Evolutionary conservation across 2,797 vertebrate genomes (phyloP), one percentile per base, ranked within the genome.

Genomic region (Eurystomus glaucurus): DNA sequence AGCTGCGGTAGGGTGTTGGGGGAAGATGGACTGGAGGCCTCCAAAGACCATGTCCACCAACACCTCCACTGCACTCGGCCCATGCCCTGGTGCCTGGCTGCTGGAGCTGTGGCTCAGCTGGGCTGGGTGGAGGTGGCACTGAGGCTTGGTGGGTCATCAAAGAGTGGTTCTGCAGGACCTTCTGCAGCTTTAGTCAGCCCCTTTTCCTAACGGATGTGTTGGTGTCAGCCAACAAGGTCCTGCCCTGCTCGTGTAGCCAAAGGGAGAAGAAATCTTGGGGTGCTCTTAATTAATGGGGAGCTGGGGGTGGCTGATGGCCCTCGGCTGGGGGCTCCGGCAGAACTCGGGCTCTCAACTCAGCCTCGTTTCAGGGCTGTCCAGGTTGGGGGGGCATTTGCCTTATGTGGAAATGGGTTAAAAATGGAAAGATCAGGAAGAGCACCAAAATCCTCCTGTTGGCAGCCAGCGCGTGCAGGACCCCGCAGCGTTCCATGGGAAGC

Each of bases 241-340:
- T 66, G 66, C 8, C 45, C 54, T 29, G 14, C 12, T 13, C 2
- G 0, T 12, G 28, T 8, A 41, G 66, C 46, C 39, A 10, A 57
- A 62, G 54, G 46, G 43, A 86, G 61, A 45, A 41, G 62, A 28
- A 14, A 17, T 20, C 54, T 41, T 0, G 4, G 39, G 41, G 58
- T 54, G 78, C 17, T 70, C 84, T 69, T 19, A 77, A 25, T 52
- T 25, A 43, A 13, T 0, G 1, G 33, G 37, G 45, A 43, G 31
- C 29, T 25, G 43, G 18, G 25, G 3, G 25, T 0, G 1, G 46
- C 14, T 0, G 2, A 19, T 37, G 29, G 5, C 31, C 51, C 55
- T 23, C 0, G 2, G 52, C 18, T 0, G 3, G 62, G 51, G 64
- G n/a, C 75, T 26, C 20, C 4, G n/a, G 25, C 8, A 33, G 61